Evolutionary conservation across 2,888 invertebrate genomes (phyloP).

Genomic region (Arctia plantaginis): DNA sequence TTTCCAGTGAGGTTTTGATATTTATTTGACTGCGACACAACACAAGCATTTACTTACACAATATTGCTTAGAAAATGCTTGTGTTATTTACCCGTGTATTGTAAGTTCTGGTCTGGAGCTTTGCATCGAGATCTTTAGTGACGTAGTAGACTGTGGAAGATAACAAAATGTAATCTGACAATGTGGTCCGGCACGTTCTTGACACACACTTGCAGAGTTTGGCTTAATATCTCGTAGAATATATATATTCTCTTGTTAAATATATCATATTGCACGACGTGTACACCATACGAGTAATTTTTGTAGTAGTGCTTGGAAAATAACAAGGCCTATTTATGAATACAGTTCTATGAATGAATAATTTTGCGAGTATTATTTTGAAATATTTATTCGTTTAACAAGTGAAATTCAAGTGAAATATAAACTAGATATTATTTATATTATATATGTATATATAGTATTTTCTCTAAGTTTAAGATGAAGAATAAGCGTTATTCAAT

Average conservation of each 20-base stretch:
- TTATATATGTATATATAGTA: too few species aligned
- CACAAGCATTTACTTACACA: too few species aligned
- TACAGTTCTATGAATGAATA: too few species aligned
- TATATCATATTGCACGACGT: slow-evolving; percentile 28
- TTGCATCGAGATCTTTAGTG: slow-evolving; percentile 30
- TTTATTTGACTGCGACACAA: too few species aligned
- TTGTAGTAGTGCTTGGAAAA: slow-evolving; percentile 8
- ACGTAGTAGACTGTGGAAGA: slow-evolving; percentile 59
- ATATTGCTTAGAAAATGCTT: too few species aligned
- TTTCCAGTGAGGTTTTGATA: too few species aligned
- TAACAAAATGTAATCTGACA: slow-evolving; percentile 66
- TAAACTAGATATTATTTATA: too few species aligned
- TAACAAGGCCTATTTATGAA: not conserved
- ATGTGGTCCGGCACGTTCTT: slow-evolving; percentile 54
- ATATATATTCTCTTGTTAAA: slow-evolving; percentile 26
- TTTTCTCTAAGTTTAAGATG: too few species aligned
- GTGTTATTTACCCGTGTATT: not conserved
- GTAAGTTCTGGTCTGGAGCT: not conserved
- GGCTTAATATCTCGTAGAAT: slow-evolving; percentile 34
- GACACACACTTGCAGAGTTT: slow-evolving; percentile 48
- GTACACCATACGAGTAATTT: slow-evolving; percentile 43
- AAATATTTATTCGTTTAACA: too few species aligned
- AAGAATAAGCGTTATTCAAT: too few species aligned
- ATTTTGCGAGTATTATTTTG: too few species aligned
- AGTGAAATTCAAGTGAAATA: too few species aligned